Base-by-base conservation (phyloP, 35 echinoderm and acorn worm species). In the Strongylocentrotus purpuratus region DNA sequence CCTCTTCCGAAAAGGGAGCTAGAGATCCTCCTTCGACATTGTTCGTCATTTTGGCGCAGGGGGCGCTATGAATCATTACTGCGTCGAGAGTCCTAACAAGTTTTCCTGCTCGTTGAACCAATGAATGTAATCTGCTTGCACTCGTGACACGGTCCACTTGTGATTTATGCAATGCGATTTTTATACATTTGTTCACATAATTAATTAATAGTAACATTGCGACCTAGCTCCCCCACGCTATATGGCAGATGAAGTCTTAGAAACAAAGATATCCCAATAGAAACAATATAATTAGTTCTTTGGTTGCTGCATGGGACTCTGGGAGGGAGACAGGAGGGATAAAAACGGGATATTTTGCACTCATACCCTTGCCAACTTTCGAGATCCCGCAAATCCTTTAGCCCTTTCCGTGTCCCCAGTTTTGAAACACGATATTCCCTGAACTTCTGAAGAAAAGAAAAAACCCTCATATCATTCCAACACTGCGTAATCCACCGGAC, bases 361-460 rank as follows among this genome's bases (percentile, higher is more conserved):
- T 18, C 33, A 41, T 32, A 89, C 33, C 87, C 87, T 89, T 89
- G 87, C 33, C 87, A 89, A 89, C 87, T 33, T 15, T 5, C 45
- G 32, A 45, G 32, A 89, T 89, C 87, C 45, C 45, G 33, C n/a
- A 89, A 89, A 89, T 45, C 87, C 87, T 31, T 46, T 41, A 46
- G 32, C 87, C 87, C 87, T 33, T 89, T 41, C 87, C n/a, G 18
- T 25, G 87, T 89, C 87, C 87, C 87, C 87, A 89, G 33, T 89
- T 89, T 89, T 89, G 87, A 41, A 89, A 89, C 87, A 20, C 45
- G 45, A 89, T 89, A 89, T 89, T 33, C 87, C 87, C 12, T 31
- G 17, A 20, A 78, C n/a, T n/a, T n/a, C n/a, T n/a, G n/a, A n/a
- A n/a, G n/a, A n/a, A n/a, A n/a, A n/a, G n/a, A 22, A 78, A 78